These are phyloP conservation scores for Characodon lateralis DNA, from an alignment of 2,797 vertebrate species.

Conservation along the genomic window DNA sequence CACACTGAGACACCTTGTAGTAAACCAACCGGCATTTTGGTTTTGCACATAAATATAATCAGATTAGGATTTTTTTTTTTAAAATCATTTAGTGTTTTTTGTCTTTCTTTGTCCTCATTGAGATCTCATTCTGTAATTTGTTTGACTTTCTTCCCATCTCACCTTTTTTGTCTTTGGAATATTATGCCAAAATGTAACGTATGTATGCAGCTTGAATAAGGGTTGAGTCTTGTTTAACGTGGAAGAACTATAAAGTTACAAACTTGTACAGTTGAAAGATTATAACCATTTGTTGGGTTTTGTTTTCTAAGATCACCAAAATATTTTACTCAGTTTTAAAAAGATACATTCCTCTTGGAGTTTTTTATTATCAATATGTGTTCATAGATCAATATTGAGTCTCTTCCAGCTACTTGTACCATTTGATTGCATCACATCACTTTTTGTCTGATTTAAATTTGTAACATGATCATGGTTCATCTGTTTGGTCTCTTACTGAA, in stretches of 20 bases:
- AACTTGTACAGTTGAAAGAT: not conserved
- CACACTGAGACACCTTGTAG: not conserved
- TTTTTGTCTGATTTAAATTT: slow-evolving; percentile 37
- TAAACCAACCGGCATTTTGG: not conserved
- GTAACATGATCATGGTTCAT: slow-evolving; percentile 53
- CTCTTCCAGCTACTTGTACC: not conserved
- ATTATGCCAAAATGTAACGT: not conserved
- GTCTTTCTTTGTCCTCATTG: slow-evolving; percentile 42
- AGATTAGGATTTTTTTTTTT: not conserved
- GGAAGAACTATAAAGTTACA: not conserved
- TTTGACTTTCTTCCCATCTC: slow-evolving; percentile 18
- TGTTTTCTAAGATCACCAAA: not conserved
- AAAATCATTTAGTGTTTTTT: not conserved
- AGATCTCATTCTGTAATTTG: slow-evolving; percentile 31
- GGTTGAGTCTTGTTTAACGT: not conserved
- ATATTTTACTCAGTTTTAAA: not conserved
- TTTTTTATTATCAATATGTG: not conserved
- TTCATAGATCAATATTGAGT: not conserved
- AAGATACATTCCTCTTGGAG: not conserved
- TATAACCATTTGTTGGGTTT: not conserved
- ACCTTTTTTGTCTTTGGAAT: slow-evolving; percentile 21
- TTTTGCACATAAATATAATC: not conserved
- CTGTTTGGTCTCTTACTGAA: slow-evolving; percentile 41
- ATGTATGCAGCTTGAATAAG: slow-evolving; percentile 10
- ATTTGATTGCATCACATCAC: slow-evolving; percentile 30